Evolutionary conservation across 1,140 invertebrate genomes (phyloP), one percentile per base, ranked within the genome.

Genomic region (Bacillus rossius): DNA sequence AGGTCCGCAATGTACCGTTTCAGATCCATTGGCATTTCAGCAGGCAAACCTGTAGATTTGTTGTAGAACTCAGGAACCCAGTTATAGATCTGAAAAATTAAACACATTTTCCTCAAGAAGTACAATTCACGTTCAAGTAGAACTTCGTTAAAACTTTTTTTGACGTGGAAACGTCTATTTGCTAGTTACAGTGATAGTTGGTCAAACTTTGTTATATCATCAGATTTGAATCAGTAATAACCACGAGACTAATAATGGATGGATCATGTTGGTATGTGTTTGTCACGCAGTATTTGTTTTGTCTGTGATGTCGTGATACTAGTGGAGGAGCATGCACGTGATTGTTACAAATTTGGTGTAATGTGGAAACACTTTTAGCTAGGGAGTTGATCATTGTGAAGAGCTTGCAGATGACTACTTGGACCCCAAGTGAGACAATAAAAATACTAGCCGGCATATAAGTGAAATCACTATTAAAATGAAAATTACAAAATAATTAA

Each of bases 1-100:
- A 80, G 66, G 52, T 72, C 75, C 43, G 69, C 75, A 47, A 92
- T 88, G 60, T 83, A 79, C 0, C 74, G 63, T 61, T 83, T 82
- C 5, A 90, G 71, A 8, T 81, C 74, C 4, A 67, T 8, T 0
- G 90, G 86, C 84, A 90, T 87, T 4, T 83, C 76, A 0, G 68
- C 59, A 1, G 87, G 87, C 47, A 89, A 71, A 26, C 76, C 63
- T 0, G 70, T 63, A 0, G 82, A 78, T 22, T 82, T 77, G 25
- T 86, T 84, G 66, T 84, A 87, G 65, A 77, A 89, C 29, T 88
- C 83, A 1, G 88, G 88, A 55, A 75, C 73, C 88, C 89, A 91
- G 17, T 83, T 85, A 62, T 83, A 90, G 68, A 91, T 89, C 76
- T 88, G 77, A 13, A 55, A 62, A 54, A 26, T 26, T 49, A 48